Evolutionary conservation across 1,140 invertebrate genomes (phyloP), one percentile per base, ranked within the genome.

Genomic region (Eupeodes corollae): DNA sequence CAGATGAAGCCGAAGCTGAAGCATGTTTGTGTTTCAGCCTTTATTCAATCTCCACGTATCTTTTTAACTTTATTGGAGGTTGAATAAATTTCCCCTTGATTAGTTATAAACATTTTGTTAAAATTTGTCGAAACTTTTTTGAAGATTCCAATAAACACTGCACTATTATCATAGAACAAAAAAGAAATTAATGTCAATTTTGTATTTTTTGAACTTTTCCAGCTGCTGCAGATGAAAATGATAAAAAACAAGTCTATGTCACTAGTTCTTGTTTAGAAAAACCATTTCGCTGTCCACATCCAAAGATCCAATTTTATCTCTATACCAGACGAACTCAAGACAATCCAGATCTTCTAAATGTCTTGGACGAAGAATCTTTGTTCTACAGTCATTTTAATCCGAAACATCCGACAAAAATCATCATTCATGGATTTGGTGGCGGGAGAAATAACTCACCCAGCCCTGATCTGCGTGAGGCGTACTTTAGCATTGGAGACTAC

Each of bases 391-490:
- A 75, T 49, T 89, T 87, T 58, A 83, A 88, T 63, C 73, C 75
- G 0, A 74, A 71, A 0, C 76, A 88, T 68, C 80, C 83, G 0
- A 86, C 83, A 0, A 89, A 88, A 71, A 76, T 89, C 8, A 78
- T 89, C 12, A 84, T 89, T 13, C 86, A 88, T 58, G 86, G 86
- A 13, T 89, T 88, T 56, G 84, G 84, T 0, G 86, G 86, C 0
- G 86, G 86, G 0, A 70, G 85, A 44, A 81, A 83, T 58, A 70
- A 84, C 15, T 80, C 82, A 6, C 86, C 86, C 0, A 88, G 84
- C 65, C 87, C 86, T 1, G 85, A 89, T 67, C 75, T 89, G 61
- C 71, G 86, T 42, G 74, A 80, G 71, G 86, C 85, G 0, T 90
- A 86, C 63, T 90, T 88, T 66, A 73, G 75, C 26, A 72, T 79